Percentiles rank a stretch among this genome's conserved stretches.
Conservation (phyloP, 2,797 vertebrate genomes). For the Cirrhinus molitorella region DNA sequence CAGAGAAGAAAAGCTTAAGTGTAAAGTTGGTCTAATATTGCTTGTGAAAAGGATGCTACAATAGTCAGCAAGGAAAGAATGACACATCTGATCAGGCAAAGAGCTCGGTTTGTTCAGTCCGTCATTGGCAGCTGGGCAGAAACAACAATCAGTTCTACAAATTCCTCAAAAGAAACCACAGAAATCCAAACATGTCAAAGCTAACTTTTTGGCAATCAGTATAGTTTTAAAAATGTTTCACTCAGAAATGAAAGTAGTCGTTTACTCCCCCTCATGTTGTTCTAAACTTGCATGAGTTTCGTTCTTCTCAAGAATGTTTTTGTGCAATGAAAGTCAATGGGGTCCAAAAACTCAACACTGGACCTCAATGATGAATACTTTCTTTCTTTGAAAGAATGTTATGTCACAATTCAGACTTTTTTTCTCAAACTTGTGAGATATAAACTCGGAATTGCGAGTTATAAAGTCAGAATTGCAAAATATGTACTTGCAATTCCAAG, state of each 20-base stretch:
- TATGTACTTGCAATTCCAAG: too few relatives aligned
- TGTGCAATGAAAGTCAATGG: neutral
- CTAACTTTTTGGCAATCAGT: neutral
- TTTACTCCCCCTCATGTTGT: neutral
- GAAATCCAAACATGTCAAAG: neutral
- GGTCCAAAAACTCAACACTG: too few relatives aligned
- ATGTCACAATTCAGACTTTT: too few relatives aligned
- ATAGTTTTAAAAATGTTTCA: neutral
- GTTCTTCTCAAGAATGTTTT: neutral
- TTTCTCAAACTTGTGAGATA: too few relatives aligned
- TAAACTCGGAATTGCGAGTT: too few relatives aligned
- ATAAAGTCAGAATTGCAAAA: too few relatives aligned
- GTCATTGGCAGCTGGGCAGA: neutral
- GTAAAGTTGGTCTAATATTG: constrained; percentile 21
- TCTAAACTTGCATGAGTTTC: neutral
- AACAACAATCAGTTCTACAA: neutral
- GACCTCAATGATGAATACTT: too few relatives aligned
- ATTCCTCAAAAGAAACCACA: neutral
- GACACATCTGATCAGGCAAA: too few relatives aligned
- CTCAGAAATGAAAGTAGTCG: neutral
- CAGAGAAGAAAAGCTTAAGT: neutral
- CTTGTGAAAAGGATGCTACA: constrained; percentile 30
- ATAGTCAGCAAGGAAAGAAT: neutral
- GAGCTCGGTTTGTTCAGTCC: neutral
- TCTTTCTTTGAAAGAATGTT: too few relatives aligned